Base-by-base conservation (phyloP, 2,888 invertebrate genomes). In the Lobophora halterata region DNA sequence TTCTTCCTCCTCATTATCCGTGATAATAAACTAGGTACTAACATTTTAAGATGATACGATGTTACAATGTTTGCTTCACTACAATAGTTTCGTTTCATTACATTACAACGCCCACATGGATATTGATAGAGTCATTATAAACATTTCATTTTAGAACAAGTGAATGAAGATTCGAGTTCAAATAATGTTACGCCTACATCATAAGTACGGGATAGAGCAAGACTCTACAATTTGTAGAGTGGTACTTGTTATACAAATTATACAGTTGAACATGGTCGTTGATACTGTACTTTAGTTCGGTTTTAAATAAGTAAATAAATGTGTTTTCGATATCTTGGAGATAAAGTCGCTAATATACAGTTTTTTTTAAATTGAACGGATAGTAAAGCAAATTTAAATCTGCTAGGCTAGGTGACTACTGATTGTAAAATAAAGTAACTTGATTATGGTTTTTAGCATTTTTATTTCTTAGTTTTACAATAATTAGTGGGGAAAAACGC, bases 71-170 rank as follows among this genome's bases (percentile, higher is more conserved):
- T n/a, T n/a, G n/a, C n/a, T n/a, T n/a, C n/a, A 8, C 7, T n/a
- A 12, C 42, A 28, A 46, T 46, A 37, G 46, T 46, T 37, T 16
- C 14, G 6, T n/a, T n/a, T n/a, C n/a, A n/a, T n/a, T n/a, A n/a
- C n/a, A n/a, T n/a, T n/a, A n/a, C n/a, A n/a, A 46, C 46, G 14
- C 46, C 46, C 39, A 39, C 44, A 33, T 36, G n/a, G 25, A 23
- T 32, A 38, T 17, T 45, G 50, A 53, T 50, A 46, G 42, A 53
- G 53, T 32, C 50, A 53, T 53, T 53, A 50, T 41, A n/a, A n/a
- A n/a, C 46, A 40, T 53, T 46, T 46, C 30, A 49, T 43, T 49
- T 52, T 45, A 42, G 37, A 52, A 40, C 18, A 33, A 39, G 36
- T 34, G 32, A 34, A 34, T 21, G 20, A 14, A 25, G 33, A 25